Conservation (phyloP, 2,797 vertebrate species). For the Coreius guichenoti region DNA sequence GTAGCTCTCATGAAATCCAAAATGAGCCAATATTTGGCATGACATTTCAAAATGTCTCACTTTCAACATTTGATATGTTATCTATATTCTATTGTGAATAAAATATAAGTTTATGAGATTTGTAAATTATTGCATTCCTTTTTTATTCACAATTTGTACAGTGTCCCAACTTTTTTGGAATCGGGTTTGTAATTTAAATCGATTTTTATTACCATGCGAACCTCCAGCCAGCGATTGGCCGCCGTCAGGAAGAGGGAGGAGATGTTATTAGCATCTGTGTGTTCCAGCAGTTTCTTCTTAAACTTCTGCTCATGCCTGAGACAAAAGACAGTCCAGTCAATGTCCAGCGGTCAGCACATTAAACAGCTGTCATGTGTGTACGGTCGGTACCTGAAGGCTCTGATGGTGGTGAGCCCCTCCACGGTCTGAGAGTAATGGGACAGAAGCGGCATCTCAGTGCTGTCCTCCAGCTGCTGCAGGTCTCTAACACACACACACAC, state of each 20-base stretch:
- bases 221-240: conserved; percentile 98
- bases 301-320: conserved; percentile 91
- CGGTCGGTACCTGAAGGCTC: conserved; percentile 89
- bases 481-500: conserved; percentile 77
- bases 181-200: background rate
- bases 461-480: conserved; percentile 96
- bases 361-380: background rate
- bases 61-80: too few relatives aligned
- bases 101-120: too few relatives aligned
- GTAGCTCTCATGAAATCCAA: too few relatives aligned
- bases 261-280: conserved; percentile 96
- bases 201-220: conserved; percentile 90
- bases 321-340: background rate
- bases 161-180: too few relatives aligned
- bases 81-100: too few relatives aligned
- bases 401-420: conserved; percentile 95
- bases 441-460: conserved; percentile 93
- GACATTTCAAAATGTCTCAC: too few relatives aligned
- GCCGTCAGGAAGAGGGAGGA: conserved; percentile 97
- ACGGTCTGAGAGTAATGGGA: conserved; percentile 96
- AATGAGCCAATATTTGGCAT: too few relatives aligned
- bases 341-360: background rate
- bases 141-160: too few relatives aligned
- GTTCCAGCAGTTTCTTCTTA: conserved; percentile 92
- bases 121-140: too few relatives aligned